Conservation (phyloP, 1,140 invertebrate genomes). For the Orussus abietinus region DNA sequence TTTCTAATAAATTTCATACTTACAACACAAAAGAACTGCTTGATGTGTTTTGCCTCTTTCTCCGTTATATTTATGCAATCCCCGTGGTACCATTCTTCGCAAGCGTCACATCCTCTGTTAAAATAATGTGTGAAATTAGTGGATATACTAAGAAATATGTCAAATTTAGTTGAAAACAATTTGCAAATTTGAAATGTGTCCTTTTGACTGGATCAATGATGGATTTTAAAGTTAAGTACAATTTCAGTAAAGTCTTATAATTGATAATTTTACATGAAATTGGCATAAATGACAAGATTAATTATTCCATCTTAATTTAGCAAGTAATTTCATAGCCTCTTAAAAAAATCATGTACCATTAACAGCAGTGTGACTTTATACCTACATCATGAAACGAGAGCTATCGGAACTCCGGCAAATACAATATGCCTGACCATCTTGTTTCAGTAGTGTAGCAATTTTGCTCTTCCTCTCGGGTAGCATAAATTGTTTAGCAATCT, state of each 20-base stretch:
- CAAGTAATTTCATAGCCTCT: too few relatives aligned
- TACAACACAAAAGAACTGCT: constrained; percentile 84
- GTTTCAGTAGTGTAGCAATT: constrained; percentile 82
- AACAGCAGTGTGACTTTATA: constrained; percentile 24
- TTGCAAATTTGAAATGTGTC: too few relatives aligned
- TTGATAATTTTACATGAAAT: constrained; percentile 6
- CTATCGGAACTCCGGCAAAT: constrained; percentile 91
- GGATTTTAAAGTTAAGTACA: not conserved
- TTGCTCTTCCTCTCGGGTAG: constrained; percentile 88
- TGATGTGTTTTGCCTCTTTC: constrained; percentile 87
- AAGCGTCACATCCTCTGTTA: constrained; percentile 85
- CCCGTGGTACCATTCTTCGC: constrained; percentile 98
- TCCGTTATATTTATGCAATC: constrained; percentile 95
- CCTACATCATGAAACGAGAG: constrained; percentile 94
- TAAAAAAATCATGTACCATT: not conserved
- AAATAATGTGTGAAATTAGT: constrained; percentile 18
- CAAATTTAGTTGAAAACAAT: constrained; percentile 3
- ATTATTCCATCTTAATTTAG: too few relatives aligned
- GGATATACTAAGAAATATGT: constrained; percentile 6
- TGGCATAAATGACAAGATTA: too few relatives aligned
- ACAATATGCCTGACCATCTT: constrained; percentile 88
- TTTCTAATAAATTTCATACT: constrained; percentile 20
- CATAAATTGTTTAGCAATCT: constrained; percentile 86
- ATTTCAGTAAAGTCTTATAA: not conserved
- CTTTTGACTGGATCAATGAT: not conserved